Evolutionary conservation across 2,113 vertebrate genomes (phyloP), one percentile per base, ranked within the genome.

Genomic region (Nestor notabilis): DNA sequence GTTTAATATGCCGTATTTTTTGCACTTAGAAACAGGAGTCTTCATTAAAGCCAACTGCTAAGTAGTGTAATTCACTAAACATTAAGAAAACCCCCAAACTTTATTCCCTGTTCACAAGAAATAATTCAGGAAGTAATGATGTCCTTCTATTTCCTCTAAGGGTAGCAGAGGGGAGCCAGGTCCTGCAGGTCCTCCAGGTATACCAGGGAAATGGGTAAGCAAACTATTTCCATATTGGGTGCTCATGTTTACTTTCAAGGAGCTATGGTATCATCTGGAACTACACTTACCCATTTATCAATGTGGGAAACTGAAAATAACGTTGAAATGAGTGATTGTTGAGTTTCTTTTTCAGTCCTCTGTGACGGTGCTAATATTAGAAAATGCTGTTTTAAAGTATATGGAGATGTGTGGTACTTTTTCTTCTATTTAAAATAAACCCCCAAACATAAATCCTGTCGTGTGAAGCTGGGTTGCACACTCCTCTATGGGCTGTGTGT

Each of bases 161-260:
- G 99, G 99, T 95, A 98, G 98, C 64, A 89, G 98, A 95, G 99
- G 99, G 65, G 98, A 98, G 86, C 88, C 81, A 83, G 99, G 99
- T 72, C 99, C 98, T 44, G 9, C 15, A 3, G 99, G 99, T 90
- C 97, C 99, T 77, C 96, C 98, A 55, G 99, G 99, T 33, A 98
- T 98, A 85, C 98, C 98, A 94, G 99, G 99, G 75, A 98, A 98
- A 97, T 98, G 96, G 98, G 99, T 99, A 98, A 98, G 99, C 98
- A 50, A 35, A 43, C 70, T 33, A 35, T 43, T 75, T 89, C 44
- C 8, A n/a, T 46, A 63, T 66, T 83, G 44, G 61, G 20, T 35
- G 19, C 52, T 89, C 24, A 9, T 79, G 31, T 83, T 92, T 84
- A 49, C 63, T 96, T 87, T 80, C 31, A 74, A 80, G 63, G n/a